A percentile compares a stretch with the other conserved stretches of the same genome.
Evolutionary conservation across 2,113 vertebrate genomes (phyloP).

Genomic region (Onychostruthus taczanowskii): DNA sequence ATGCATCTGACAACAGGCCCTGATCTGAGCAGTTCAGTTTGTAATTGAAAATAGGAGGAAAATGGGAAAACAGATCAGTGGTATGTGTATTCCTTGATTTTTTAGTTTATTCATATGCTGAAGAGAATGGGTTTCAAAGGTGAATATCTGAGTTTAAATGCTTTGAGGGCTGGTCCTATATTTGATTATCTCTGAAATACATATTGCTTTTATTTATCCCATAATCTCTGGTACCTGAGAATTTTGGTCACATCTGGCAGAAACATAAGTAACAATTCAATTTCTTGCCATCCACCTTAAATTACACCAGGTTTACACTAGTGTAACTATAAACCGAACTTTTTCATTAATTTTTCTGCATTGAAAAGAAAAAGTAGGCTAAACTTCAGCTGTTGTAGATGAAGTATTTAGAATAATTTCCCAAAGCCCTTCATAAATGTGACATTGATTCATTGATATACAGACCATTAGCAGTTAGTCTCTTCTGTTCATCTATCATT

Average conservation of each 20-base stretch:
- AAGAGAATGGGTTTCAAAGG: neutral
- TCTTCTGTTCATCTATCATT: conserved; percentile 79
- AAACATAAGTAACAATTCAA: neutral
- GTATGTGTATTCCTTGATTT: neutral
- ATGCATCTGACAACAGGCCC: neutral
- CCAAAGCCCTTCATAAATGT: conserved; percentile 70
- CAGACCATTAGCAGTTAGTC: conserved; percentile 72
- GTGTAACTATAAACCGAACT: neutral
- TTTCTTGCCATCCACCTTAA: neutral
- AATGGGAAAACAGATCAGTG: neutral
- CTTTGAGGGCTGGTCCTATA: neutral
- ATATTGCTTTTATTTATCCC: neutral
- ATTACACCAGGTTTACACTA: neutral
- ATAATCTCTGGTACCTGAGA: neutral
- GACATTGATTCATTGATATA: conserved; percentile 79
- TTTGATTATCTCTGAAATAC: neutral
- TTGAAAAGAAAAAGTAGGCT: conserved; percentile 62
- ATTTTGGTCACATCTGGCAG: neutral
- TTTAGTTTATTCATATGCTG: neutral
- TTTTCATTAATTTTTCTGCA: conserved; percentile 35
- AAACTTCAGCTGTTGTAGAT: conserved; percentile 65
- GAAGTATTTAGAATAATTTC: conserved; percentile 71
- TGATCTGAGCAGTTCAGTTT: neutral
- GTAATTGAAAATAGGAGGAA: neutral
- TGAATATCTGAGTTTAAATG: neutral